phyloP scores from a whole-genome alignment of 2,888 invertebrate genomes.

The Aspidiotus rigidus region DNA sequence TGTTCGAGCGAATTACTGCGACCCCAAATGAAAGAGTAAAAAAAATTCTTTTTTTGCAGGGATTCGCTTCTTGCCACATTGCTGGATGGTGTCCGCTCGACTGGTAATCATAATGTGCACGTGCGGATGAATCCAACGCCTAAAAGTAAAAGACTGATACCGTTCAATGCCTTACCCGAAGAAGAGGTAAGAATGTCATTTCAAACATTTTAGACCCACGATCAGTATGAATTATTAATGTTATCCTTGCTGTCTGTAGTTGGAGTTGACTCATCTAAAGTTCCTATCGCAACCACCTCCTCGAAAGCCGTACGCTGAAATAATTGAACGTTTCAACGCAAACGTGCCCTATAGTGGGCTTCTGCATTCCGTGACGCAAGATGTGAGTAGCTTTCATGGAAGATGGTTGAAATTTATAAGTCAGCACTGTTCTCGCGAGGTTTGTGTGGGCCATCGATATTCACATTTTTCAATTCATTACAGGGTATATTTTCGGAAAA shows the following conservation, averaged over 20 bases:
- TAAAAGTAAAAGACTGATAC: slow-evolving; percentile 79
- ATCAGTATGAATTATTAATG: background rate
- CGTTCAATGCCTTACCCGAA: slow-evolving; percentile 79
- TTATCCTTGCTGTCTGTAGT: slow-evolving; percentile 39
- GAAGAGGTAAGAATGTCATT: slow-evolving; percentile 59
- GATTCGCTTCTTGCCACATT: slow-evolving; percentile 91
- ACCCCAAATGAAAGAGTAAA: no score
- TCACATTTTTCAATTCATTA: slow-evolving; percentile 35
- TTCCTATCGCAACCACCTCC: slow-evolving; percentile 59
- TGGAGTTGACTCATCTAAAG: slow-evolving; percentile 83
- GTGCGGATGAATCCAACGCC: slow-evolving; percentile 77
- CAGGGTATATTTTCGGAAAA: slow-evolving; percentile 95
- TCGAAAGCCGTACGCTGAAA: slow-evolving; percentile 61
- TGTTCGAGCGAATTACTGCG: no score
- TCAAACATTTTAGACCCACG: background rate
- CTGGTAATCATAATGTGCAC: slow-evolving; percentile 93
- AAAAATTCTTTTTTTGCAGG: slow-evolving; percentile 46
- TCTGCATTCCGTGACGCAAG: slow-evolving; percentile 89
- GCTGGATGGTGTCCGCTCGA: slow-evolving; percentile 90
- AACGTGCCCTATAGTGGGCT: slow-evolving; percentile 97
- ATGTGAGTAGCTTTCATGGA: slow-evolving; percentile 55
- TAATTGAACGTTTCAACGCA: slow-evolving; percentile 89
- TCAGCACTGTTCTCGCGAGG: background rate
- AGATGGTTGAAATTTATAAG: no score
- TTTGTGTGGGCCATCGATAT: background rate